phyloP scores from a whole-genome alignment of 2,888 invertebrate species.

The Rhingia campestris region DNA sequence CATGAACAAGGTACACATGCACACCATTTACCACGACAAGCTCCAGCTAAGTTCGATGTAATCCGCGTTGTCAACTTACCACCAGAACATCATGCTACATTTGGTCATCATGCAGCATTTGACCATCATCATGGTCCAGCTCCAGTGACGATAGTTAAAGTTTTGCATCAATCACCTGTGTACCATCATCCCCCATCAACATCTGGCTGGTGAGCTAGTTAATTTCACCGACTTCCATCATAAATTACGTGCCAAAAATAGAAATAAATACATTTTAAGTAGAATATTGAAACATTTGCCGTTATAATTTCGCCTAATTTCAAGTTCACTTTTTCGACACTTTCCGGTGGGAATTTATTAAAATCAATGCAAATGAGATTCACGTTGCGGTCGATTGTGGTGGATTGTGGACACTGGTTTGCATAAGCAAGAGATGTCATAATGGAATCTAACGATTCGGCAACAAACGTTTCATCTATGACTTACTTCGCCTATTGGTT shows the following conservation, averaged over 20 bases:
- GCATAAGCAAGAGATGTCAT: background rate
- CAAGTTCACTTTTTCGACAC: background rate
- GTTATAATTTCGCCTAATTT: background rate
- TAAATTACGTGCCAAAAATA: background rate
- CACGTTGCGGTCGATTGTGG: background rate
- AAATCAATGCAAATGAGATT: conserved; percentile 22
- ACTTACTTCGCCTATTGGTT: background rate
- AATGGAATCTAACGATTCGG: conserved; percentile 2
- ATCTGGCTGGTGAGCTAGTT: conserved; percentile 27
- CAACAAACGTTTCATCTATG: background rate
- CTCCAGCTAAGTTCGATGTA: conserved; percentile 9
- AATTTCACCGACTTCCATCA: background rate
- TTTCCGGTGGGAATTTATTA: conserved; percentile 9
- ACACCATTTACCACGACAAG: background rate
- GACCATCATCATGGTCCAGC: conserved; percentile 38
- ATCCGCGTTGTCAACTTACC: conserved; percentile 29
- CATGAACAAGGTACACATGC: background rate
- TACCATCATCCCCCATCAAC: conserved; percentile 11
- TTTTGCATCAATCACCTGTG: conserved; percentile 27
- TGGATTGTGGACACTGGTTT: background rate
- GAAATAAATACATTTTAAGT: background rate
- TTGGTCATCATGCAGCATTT: conserved; percentile 21
- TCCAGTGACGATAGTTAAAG: conserved; percentile 31
- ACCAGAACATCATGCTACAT: conserved; percentile 6
- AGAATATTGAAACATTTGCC: background rate